A percentile compares a stretch with the other conserved stretches of the same genome.
Conservation (phyloP, 2,888 invertebrate genomes). For the Leucania comma region DNA sequence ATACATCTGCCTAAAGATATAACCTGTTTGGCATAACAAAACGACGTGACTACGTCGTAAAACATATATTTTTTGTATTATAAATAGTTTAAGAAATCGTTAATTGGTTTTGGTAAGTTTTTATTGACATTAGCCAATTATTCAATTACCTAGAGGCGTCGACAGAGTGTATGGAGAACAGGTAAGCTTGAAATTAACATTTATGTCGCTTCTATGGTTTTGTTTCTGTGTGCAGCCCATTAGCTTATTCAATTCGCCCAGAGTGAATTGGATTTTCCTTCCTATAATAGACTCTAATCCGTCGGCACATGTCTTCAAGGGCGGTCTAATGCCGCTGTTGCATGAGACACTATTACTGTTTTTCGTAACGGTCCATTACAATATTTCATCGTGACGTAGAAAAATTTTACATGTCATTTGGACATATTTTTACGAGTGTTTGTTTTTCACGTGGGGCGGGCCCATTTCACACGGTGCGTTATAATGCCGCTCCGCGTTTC, state of each 20-base stretch:
- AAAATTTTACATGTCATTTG: constrained; percentile 90
- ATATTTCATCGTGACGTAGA: constrained; percentile 90
- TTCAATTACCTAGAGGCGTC: constrained; percentile 67
- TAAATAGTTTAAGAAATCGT: constrained; percentile 65
- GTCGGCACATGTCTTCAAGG: constrained; percentile 84
- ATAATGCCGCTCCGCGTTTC: constrained; percentile 76
- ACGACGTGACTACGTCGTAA: constrained; percentile 67
- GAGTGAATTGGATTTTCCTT: constrained; percentile 85
- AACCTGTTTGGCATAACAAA: constrained; percentile 66
- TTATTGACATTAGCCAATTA: constrained; percentile 71
- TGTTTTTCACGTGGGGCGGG: constrained; percentile 88
- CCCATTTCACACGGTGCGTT: constrained; percentile 82
- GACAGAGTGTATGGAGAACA: constrained; percentile 60
- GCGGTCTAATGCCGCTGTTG: constrained; percentile 84
- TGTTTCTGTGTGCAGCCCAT: constrained; percentile 78
- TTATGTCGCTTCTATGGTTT: constrained; percentile 70
- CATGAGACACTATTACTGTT: constrained; percentile 87
- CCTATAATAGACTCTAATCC: constrained; percentile 84
- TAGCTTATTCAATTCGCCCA: constrained; percentile 88
- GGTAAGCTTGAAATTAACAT: constrained; percentile 71
- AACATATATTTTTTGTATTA: constrained; percentile 66
- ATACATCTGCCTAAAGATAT: constrained; percentile 59
- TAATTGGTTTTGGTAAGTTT: constrained; percentile 70
- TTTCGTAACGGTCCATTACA: constrained; percentile 90
- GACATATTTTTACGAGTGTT: constrained; percentile 87